Percentiles rank a stretch among this genome's conserved stretches.
These are phyloP conservation scores for Oithona nana DNA, from an alignment of 2,888 invertebrate species.

Conservation along the genomic window DNA sequence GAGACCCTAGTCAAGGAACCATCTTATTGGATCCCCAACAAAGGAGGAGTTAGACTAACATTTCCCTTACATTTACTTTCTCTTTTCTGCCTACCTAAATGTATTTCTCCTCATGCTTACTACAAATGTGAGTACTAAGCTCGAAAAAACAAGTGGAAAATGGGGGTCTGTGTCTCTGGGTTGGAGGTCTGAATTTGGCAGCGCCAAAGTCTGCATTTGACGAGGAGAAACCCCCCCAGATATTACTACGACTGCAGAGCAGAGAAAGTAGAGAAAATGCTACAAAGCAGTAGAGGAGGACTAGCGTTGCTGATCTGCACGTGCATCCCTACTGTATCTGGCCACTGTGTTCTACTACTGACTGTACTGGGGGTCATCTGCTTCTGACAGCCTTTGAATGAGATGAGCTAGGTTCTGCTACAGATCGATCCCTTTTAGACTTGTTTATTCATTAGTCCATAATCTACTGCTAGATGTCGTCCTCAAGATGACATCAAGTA, in stretches of 20 bases:
- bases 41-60: background rate
- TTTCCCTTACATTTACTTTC: too few species aligned
- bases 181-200: background rate
- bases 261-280: background rate
- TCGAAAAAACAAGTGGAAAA: background rate
- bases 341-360: background rate
- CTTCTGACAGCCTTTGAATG: background rate
- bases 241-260: background rate
- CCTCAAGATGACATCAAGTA: background rate
- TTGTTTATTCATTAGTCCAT: background rate
- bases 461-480: too few species aligned
- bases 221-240: background rate
- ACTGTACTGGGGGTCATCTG: background rate
- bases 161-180: background rate
- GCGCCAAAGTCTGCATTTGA: background rate
- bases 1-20: background rate
- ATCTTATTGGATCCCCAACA: background rate
- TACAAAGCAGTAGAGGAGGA: too few species aligned
- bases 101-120: background rate
- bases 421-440: background rate
- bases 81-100: too few species aligned
- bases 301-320: too few species aligned
- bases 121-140: too few species aligned
- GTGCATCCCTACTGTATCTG: background rate
- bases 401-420: background rate